Conservation (phyloP, 2,797 vertebrate genomes). For the Spheniscus humboldti region DNA sequence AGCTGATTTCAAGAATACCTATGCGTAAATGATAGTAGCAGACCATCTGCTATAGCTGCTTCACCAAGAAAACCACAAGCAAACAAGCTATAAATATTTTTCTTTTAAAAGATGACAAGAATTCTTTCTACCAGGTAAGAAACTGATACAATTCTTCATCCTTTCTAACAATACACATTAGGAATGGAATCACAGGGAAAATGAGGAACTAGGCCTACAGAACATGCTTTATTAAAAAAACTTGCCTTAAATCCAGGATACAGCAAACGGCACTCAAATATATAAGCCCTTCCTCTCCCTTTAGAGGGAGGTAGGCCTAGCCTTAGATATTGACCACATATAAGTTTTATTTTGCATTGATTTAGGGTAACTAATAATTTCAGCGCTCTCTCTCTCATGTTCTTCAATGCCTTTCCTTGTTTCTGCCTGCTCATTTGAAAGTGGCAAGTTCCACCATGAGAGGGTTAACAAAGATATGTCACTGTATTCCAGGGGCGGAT, state of each 20-base stretch:
- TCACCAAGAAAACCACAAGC: neutral
- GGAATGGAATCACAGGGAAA: neutral
- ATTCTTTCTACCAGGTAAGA: neutral
- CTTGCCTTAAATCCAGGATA: neutral
- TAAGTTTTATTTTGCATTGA: neutral
- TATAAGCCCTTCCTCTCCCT: neutral
- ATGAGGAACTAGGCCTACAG: neutral
- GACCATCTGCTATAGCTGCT: neutral
- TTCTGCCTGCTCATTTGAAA: neutral
- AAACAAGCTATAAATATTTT: neutral
- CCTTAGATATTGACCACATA: neutral
- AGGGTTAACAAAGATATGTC: neutral
- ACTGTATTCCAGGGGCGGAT: neutral
- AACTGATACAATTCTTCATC: neutral
- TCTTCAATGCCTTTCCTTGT: neutral
- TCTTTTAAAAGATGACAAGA: neutral
- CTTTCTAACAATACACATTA: neutral
- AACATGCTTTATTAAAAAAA: neutral
- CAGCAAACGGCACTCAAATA: neutral
- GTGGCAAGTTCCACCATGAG: neutral
- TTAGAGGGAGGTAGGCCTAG: neutral
- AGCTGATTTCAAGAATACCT: neutral
- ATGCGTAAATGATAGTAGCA: neutral
- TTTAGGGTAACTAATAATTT: neutral
- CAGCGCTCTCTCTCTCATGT: neutral